Percentiles rank a stretch among this genome's conserved stretches.
These are phyloP conservation scores for Eupleurogrammus muticus DNA, from an alignment of 2,797 vertebrate species.

Conservation along the genomic window DNA sequence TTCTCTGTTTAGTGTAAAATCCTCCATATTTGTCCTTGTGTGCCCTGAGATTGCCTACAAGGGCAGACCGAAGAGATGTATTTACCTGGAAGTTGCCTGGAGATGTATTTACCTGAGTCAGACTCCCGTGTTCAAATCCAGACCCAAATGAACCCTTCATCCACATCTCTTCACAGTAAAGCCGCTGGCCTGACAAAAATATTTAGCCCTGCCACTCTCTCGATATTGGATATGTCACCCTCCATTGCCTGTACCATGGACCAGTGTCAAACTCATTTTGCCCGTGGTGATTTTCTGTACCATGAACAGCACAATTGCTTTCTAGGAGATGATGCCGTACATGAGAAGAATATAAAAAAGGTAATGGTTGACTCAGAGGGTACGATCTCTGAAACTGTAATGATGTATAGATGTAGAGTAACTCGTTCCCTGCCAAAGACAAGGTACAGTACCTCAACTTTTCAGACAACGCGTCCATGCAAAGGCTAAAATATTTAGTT, in stretches of 20 bases:
- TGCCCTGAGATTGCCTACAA: conserved; percentile 14
- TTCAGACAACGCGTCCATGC: too few species aligned
- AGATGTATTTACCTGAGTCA: conserved; percentile 47
- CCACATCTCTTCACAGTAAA: conserved; percentile 63
- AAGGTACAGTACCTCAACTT: too few species aligned
- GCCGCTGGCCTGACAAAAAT: conserved; percentile 74
- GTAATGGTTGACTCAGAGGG: conserved; percentile 14
- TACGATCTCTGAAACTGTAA: conserved; percentile 9
- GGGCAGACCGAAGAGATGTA: conserved; percentile 13
- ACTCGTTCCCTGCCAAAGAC: neutral
- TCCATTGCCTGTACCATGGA: conserved; percentile 76
- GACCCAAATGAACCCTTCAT: conserved; percentile 72
- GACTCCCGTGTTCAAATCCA: conserved; percentile 56
- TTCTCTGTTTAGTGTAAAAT: neutral
- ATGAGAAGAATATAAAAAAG: conserved; percentile 41
- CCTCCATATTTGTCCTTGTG: conserved; percentile 4
- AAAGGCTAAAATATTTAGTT: too few species aligned
- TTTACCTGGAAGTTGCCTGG: conserved; percentile 39
- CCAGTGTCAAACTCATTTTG: conserved; percentile 82
- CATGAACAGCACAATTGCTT: conserved; percentile 57
- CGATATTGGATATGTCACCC: conserved; percentile 83
- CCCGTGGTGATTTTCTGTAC: conserved; percentile 63
- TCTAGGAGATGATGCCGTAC: conserved; percentile 45
- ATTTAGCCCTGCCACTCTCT: conserved; percentile 79
- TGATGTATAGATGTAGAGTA: neutral